Conservation (phyloP, 2,113 vertebrate genomes). For the Myrmecobius fasciatus region DNA sequence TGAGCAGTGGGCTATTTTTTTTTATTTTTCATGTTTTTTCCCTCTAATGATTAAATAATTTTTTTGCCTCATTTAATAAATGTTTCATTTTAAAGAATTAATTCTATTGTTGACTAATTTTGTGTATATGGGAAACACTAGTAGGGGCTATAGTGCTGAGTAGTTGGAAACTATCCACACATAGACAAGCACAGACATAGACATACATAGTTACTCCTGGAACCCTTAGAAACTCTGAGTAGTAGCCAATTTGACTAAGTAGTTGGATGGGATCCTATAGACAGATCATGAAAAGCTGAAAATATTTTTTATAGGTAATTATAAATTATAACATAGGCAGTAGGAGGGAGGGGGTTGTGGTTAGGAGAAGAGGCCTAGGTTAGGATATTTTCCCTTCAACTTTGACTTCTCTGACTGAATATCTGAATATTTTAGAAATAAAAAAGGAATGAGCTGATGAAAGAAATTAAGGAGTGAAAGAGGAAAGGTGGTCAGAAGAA, state of each 20-base stretch:
- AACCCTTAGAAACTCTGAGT: too few species aligned
- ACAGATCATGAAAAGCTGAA: neutral
- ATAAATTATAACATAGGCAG: neutral
- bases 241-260: neutral
- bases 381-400: neutral
- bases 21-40: neutral
- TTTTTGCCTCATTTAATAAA: neutral
- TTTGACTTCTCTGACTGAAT: neutral
- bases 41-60: neutral
- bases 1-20: neutral
- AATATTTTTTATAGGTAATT: neutral
- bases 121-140: neutral
- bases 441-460: neutral
- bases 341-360: neutral
- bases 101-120: neutral
- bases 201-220: neutral
- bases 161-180: neutral
- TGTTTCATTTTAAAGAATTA: neutral
- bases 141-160: too few species aligned
- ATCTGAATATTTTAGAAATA: neutral
- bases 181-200: too few species aligned
- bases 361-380: neutral
- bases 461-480: neutral
- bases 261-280: neutral
- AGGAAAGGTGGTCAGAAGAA: neutral